phyloP scores from a whole-genome alignment of 2,888 invertebrate species.

The Volucella inflata region DNA sequence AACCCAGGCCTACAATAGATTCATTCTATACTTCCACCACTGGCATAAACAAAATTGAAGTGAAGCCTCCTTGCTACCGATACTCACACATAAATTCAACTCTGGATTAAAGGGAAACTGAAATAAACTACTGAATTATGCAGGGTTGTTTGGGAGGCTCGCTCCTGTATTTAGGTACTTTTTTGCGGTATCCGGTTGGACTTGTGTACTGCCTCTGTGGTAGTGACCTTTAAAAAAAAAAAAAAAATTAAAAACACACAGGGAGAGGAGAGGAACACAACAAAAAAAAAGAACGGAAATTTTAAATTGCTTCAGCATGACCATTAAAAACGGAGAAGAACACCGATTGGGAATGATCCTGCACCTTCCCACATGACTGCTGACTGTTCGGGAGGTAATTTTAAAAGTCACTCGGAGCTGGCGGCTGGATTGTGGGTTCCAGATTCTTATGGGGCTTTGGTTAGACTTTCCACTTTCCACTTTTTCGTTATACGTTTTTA shows the following conservation, averaged over 20 bases:
- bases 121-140: slow-evolving; percentile 57
- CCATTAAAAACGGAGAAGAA: slow-evolving; percentile 46
- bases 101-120: slow-evolving; percentile 50
- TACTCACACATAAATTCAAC: slow-evolving; percentile 37
- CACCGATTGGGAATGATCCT: slow-evolving; percentile 20
- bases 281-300: not conserved
- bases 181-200: slow-evolving; percentile 18
- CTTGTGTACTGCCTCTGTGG: slow-evolving; percentile 2
- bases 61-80: slow-evolving; percentile 3
- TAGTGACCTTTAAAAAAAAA: slow-evolving; percentile 47
- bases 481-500: no score
- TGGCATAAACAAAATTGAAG: slow-evolving; percentile 30
- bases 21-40: not conserved
- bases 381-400: slow-evolving; percentile 52
- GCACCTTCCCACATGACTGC: slow-evolving; percentile 41
- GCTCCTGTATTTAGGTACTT: slow-evolving; percentile 21
- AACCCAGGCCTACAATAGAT: not conserved
- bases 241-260: not conserved
- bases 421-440: slow-evolving; percentile 36
- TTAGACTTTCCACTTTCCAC: not conserved
- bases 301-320: slow-evolving; percentile 58
- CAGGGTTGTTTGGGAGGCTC: slow-evolving; percentile 41
- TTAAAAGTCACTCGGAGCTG: slow-evolving; percentile 48
- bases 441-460: slow-evolving; percentile 55
- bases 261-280: no score